phyloP scores from a whole-genome alignment of 1,140 invertebrate species.

The Drosophila busckii region DNA sequence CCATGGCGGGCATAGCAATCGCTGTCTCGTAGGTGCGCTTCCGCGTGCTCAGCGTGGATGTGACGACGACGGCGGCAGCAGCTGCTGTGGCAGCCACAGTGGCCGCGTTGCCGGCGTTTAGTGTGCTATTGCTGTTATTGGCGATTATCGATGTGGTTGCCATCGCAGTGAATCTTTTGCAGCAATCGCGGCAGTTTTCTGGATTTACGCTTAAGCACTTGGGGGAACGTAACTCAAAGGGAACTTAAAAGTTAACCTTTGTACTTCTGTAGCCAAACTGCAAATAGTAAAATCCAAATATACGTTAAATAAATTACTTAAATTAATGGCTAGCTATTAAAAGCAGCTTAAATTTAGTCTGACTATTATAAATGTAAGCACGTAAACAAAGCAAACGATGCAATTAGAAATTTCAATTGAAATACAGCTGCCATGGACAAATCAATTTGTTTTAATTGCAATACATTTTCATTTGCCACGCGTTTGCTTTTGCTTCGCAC shows the following conservation, averaged over 20 bases:
- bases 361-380: too few relatives aligned
- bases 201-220: constrained; percentile 30
- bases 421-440: constrained; percentile 19
- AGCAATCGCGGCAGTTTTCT: constrained; percentile 52
- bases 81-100: constrained; percentile 15
- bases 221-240: constrained; percentile 4
- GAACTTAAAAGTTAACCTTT: background rate
- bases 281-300: constrained; percentile 3
- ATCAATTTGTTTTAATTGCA: constrained; percentile 28
- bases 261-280: background rate
- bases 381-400: too few relatives aligned
- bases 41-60: constrained; percentile 52
- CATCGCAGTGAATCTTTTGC: constrained; percentile 64
- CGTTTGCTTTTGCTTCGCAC: constrained; percentile 11
- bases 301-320: constrained; percentile 2
- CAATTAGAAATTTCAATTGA: constrained; percentile 30
- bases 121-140: constrained; percentile 61
- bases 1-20: constrained; percentile 59
- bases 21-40: constrained; percentile 73
- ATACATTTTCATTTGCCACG: constrained; percentile 14
- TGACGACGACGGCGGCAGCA: constrained; percentile 20
- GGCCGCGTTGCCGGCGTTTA: constrained; percentile 45
- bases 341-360: too few relatives aligned
- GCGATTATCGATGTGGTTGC: constrained; percentile 75
- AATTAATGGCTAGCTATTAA: too few relatives aligned